Evolutionary conservation across 1,140 invertebrate species (phyloP), one percentile per base, ranked within the genome.

Genomic region (Scylla paramamosain): DNA sequence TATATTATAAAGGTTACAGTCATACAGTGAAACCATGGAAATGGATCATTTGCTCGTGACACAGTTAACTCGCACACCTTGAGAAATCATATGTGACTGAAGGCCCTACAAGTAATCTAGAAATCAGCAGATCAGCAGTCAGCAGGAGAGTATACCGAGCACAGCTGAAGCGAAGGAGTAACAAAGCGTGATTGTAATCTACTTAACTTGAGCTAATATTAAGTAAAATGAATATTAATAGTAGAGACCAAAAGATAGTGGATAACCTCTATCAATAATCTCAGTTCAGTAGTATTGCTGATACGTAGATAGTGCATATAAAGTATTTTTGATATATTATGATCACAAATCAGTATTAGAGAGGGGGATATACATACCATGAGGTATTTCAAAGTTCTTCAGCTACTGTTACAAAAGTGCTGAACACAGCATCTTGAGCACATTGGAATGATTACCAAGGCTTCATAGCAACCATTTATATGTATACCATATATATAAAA

Each of bases 361-460:
- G 46, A 84, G 46, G 52, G 52, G 90, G 91, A 93, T 95, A 93
- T 95, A 88, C 83, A 95, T 95, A 95, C 91, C 94, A 92, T 95
- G 91, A 95, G 94, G 94, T 95, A 95, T 95, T 88, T 95, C 84
- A 95, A n/a, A 46, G 83, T 88, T 93, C 39, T 86, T 92, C 94
- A 92, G 52, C 94, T 95, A 95, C 91, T 88, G 90, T 92, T 95
- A 95, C 32, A 95, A 95, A 95, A 95, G 90, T 95, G 94, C 94
- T 89, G 94, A 95, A 92, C 94, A 95, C 94, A 95, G 94, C 94
- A 92, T 92, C 46, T 95, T 95, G 94, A 95, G 94, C 94, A 95
- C 91, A n/a, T 67, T 95, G 91, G 91, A 59, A 92, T 94, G 67
- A 94, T 94, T 84, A 94, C 93, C 93, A 94, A 94, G 93, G 88